phyloP scores from a whole-genome alignment of 30 jellyfish, hydroid and myxozoan genomes.

The Aurelia sp. region DNA sequence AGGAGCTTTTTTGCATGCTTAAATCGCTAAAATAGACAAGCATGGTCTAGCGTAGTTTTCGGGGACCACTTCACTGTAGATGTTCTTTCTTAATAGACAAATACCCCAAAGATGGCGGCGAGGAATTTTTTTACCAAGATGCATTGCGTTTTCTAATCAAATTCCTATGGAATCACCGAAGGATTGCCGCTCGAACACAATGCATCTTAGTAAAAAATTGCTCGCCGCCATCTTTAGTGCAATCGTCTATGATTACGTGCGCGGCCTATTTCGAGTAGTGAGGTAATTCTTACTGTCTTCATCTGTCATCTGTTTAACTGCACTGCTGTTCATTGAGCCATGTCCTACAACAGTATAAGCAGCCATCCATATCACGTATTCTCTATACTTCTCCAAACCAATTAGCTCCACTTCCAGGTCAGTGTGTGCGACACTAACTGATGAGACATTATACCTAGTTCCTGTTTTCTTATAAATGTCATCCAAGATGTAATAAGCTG shows the following conservation, averaged over 20 bases:
- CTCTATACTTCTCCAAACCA: constrained; percentile 27
- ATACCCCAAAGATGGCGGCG: too few relatives aligned
- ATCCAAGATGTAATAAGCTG: constrained; percentile 9
- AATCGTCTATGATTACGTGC: not conserved
- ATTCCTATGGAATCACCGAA: too few relatives aligned
- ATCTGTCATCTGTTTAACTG: constrained; percentile 37
- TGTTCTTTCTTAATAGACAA: too few relatives aligned
- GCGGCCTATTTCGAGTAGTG: not conserved
- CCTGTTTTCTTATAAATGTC: constrained; percentile 12
- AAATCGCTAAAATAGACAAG: too few relatives aligned
- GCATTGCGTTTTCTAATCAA: too few relatives aligned
- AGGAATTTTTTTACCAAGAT: too few relatives aligned
- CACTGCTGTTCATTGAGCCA: constrained; percentile 30
- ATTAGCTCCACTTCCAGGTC: constrained; percentile 11
- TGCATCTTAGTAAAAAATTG: too few relatives aligned
- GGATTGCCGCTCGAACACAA: too few relatives aligned
- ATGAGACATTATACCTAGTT: constrained; percentile 7
- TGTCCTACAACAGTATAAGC: constrained; percentile 50
- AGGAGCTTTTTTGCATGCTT: too few relatives aligned
- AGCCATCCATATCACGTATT: constrained; percentile 49
- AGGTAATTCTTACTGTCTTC: constrained; percentile 35
- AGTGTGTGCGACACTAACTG: not conserved
- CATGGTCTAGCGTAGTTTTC: too few relatives aligned
- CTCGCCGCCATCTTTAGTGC: too few relatives aligned
- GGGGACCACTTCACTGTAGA: too few relatives aligned